Base-by-base conservation (phyloP, 2,888 invertebrate species). In the Priocnemis perturbator region DNA sequence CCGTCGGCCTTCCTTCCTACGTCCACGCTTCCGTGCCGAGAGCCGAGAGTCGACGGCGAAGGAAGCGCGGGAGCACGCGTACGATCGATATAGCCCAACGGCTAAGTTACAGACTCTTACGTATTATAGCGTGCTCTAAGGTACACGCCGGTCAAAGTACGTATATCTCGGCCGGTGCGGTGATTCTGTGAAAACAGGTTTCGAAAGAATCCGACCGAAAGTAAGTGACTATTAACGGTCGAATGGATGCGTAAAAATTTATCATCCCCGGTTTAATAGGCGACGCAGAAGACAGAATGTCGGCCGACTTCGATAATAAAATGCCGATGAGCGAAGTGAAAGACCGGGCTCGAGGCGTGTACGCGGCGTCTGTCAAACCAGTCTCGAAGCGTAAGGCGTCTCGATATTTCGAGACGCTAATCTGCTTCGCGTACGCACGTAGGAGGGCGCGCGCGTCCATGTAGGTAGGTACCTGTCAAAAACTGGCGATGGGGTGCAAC, bases 391-490 rank as follows among this genome's bases (percentile, higher is more conserved):
- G 5, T 26, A 45, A 14, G 56, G 75, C 74, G 71, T 76, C 76
- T 74, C 73, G 71, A 78, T 37, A 37, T 79, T 72, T 74, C 76
- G 37, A 57, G 64, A 70, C 75, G 74, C 77, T 83, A 83, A 83
- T 83, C 78, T 76, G 64, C 73, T 61, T 67, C 74, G 71, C 77
- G 77, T 76, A 83, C 78, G 79, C 84, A 83, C 80, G 80, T 79
- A 78, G 82, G 69, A 5, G 21, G 9, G 7, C 72, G 60, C 75
- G 62, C 71, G 69, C 63, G 66, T 37, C 48, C 78, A 66, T 77
- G 61, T 52, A 59, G 71, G 58, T 57, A 66, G 82, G 81, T 81
- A 84, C 83, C 83, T 85, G 83, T 83, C 83, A 83, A 78, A 79
- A 82, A 83, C 78, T 81, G 77, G 81, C 81, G 79, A 77, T 74